Evolutionary conservation across 2,797 vertebrate species (phyloP), one percentile per base, ranked within the genome.

Genomic region (Poeciliopsis paucimaculata): DNA sequence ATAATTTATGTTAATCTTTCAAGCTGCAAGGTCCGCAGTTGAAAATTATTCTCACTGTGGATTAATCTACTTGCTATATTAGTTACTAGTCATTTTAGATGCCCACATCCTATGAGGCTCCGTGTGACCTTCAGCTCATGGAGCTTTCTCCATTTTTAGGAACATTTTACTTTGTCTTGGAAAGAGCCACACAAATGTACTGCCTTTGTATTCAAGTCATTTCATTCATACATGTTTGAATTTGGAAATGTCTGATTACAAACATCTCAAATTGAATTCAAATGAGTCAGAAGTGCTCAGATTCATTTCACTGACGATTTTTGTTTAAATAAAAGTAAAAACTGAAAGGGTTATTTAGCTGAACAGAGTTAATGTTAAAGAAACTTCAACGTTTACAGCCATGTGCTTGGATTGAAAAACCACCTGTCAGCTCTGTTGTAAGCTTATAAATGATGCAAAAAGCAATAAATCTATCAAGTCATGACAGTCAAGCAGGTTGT

Each of bases 381-480:
- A 45, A 70, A n/a, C 41, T 70, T 39, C 84, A 81, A 84, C 31
- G 72, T 77, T 82, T 74, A 79, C 73, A 70, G 83, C 77, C 79
- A 81, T 73, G 78, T 70, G 64, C 4, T 0, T 34, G 55, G 79
- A 82, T 71, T 83, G 77, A 78, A 87, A 85, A 75, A 34, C 23
- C 51, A 73, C 55, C 82, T 68, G 81, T 90, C 85, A 83, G 51
- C 80, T 76, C 86, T 84, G 73, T 77, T 85, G 86, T 81, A 76
- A 62, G 62, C 47, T 16, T 78, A 88, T 89, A 78, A 90, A 93
- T 91, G 81, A 91, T 90, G 82, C 82, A 90, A 84, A 84, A 83
- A 80, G 53, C 77, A 88, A 84, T 85, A 88, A 78, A 91, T 82
- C 88, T 23, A 77, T 79, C 16, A 70, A 87, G 70, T 76, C 79